These are phyloP conservation scores for Nesidiocoris tenuis DNA, from an alignment of 2,888 invertebrate species.

Conservation along the genomic window DNA sequence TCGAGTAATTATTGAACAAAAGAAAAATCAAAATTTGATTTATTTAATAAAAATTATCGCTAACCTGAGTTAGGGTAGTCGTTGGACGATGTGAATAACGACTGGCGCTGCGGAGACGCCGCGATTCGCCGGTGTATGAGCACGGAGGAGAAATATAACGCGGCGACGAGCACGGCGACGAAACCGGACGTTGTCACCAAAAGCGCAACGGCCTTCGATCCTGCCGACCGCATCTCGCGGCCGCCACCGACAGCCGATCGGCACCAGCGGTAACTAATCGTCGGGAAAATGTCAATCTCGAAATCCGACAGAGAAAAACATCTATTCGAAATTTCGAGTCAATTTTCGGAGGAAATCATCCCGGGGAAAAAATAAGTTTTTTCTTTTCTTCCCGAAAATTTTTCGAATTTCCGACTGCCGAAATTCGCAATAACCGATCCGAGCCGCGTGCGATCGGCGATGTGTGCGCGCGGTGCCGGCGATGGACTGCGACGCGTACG, in stretches of 20 bases:
- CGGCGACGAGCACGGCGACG: slow-evolving; percentile 29
- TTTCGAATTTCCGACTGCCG: neutral
- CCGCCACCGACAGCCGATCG: slow-evolving; percentile 12
- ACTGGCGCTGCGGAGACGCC: neutral
- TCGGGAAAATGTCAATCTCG: neutral
- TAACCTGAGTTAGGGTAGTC: no score
- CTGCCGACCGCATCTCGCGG: slow-evolving; percentile 32
- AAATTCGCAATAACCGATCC: neutral
- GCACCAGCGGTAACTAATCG: neutral
- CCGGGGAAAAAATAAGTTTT: neutral
- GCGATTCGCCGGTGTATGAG: slow-evolving; percentile 19
- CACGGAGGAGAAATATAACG: slow-evolving; percentile 25
- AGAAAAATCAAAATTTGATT: no score
- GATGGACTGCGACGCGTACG: neutral
- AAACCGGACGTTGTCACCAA: slow-evolving; percentile 26
- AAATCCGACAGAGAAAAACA: neutral
- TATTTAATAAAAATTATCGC: no score
- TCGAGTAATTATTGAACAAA: no score
- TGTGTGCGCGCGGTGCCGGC: neutral
- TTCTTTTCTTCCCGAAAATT: neutral
- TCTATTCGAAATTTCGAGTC: neutral
- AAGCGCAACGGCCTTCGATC: slow-evolving; percentile 29
- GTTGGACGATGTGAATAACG: neutral
- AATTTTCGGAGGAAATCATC: neutral
- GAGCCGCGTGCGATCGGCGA: neutral